Percentiles rank a stretch among this genome's conserved stretches.
Conservation (phyloP, 1,140 invertebrate species). For the Microplitis demolitor region DNA sequence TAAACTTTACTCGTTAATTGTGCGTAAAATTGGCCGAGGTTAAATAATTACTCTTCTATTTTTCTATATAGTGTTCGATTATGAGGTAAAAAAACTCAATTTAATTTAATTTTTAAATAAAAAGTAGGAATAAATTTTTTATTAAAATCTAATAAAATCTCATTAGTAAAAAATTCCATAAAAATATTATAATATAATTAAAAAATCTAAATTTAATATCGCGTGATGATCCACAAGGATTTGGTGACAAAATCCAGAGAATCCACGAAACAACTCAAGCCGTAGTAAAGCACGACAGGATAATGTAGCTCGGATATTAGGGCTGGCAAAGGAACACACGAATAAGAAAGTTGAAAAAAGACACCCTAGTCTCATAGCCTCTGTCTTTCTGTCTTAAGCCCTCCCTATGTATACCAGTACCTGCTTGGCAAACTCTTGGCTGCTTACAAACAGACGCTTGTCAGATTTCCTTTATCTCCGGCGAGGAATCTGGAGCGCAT, state of each 20-base stretch:
- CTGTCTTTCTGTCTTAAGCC: too few relatives aligned
- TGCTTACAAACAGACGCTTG: constrained; percentile 58
- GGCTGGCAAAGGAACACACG: constrained; percentile 26
- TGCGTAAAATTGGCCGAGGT: too few relatives aligned
- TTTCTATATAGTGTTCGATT: too few relatives aligned
- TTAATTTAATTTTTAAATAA: too few relatives aligned
- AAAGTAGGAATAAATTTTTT: too few relatives aligned
- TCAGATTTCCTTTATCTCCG: constrained; percentile 61
- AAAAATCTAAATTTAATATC: not conserved
- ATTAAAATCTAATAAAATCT: too few relatives aligned
- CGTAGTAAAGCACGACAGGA: constrained; percentile 20
- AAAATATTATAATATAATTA: too few relatives aligned
- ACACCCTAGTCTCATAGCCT: not conserved
- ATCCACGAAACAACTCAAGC: constrained; percentile 6
- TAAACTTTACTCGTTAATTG: too few relatives aligned
- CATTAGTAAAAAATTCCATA: too few relatives aligned
- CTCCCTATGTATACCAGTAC: constrained; percentile 35
- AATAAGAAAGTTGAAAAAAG: not conserved
- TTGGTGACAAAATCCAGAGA: constrained; percentile 20
- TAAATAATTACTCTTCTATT: too few relatives aligned
- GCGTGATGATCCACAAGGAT: constrained; percentile 24
- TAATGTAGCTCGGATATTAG: constrained; percentile 12
- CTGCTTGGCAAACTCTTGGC: constrained; percentile 41
- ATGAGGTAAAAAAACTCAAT: too few relatives aligned
- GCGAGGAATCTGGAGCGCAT: constrained; percentile 47